phyloP scores from a whole-genome alignment of 2,113 vertebrate genomes.

The Agelaius phoeniceus region DNA sequence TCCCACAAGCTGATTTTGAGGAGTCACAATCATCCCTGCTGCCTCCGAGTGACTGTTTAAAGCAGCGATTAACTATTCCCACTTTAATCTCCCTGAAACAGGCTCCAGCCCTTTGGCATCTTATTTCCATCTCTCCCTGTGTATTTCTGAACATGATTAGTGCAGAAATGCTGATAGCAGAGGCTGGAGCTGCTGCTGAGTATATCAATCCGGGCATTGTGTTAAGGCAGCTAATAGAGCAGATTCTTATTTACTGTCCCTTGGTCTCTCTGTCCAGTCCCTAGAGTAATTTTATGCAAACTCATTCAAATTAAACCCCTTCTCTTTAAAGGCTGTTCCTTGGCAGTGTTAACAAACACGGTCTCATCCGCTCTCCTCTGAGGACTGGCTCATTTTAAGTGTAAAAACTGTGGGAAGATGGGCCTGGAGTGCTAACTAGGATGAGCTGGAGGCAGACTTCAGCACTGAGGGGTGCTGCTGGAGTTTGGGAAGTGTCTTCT shows the following conservation, averaged over 20 bases:
- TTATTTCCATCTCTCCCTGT: constrained; percentile 37
- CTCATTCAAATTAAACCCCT: constrained; percentile 41
- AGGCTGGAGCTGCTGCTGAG: not conserved
- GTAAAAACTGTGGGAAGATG: constrained; percentile 8
- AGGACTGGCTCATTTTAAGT: constrained; percentile 20
- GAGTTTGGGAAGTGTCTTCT: not conserved
- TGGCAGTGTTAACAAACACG: constrained; percentile 11
- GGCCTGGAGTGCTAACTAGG: not conserved
- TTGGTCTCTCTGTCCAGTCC: constrained; percentile 1
- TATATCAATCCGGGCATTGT: constrained; percentile 11
- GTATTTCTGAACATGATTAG: constrained; percentile 32
- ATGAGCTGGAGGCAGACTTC: not conserved
- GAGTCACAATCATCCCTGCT: not conserved
- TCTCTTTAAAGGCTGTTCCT: constrained; percentile 21
- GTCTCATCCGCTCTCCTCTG: not conserved
- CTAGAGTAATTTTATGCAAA: constrained; percentile 55
- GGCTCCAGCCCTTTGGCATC: constrained; percentile 50
- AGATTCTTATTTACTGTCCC: constrained; percentile 24
- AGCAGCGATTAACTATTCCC: constrained; percentile 38
- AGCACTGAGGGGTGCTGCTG: not conserved
- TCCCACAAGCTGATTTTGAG: constrained; percentile 1
- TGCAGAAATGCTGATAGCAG: not conserved
- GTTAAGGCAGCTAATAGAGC: constrained; percentile 21
- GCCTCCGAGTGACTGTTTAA: not conserved
- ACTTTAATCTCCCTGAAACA: constrained; percentile 51